phyloP scores from a whole-genome alignment of 35 echinoderm and acorn worm species.

The Chiridota heheva region DNA sequence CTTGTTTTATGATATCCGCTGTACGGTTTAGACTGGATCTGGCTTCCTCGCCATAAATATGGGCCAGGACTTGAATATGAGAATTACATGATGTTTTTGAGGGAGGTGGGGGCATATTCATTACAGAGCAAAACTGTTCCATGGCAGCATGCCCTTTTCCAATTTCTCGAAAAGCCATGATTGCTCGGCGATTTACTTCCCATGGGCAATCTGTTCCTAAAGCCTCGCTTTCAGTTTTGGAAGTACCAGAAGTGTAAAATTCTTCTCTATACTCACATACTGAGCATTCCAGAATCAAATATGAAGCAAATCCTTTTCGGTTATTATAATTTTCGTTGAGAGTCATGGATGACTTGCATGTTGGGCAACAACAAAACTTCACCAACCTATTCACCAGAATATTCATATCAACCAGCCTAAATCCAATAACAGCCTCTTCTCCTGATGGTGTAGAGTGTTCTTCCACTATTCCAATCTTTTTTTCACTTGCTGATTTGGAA shows the following conservation, averaged over 20 bases:
- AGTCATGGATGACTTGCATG: neutral
- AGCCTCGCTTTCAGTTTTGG: neutral
- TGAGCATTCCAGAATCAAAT: neutral
- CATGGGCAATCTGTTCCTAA: slow-evolving; percentile 19
- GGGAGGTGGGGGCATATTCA: slow-evolving; percentile 37
- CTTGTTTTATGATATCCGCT: neutral
- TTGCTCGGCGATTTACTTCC: slow-evolving; percentile 24
- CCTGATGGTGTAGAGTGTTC: neutral
- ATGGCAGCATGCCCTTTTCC: slow-evolving; percentile 16
- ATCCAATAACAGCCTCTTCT: neutral
- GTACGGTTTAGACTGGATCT: neutral
- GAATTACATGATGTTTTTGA: neutral
- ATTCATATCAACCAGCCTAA: slow-evolving; percentile 15
- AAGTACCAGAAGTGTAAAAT: slow-evolving; percentile 12
- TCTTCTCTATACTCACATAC: slow-evolving; percentile 6
- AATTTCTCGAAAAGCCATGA: slow-evolving; percentile 39
- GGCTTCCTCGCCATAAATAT: neutral
- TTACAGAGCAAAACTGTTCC: slow-evolving; percentile 19
- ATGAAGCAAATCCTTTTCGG: neutral
- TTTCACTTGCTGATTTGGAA: neutral
- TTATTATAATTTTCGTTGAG: slow-evolving; percentile 3
- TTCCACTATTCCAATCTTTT: neutral
- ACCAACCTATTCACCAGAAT: neutral
- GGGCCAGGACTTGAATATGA: neutral
- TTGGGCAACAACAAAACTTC: slow-evolving; percentile 4